Percentiles rank a stretch among this genome's conserved stretches.
These are phyloP conservation scores for Flabesymbios commensalis DNA, from an alignment of 2,888 invertebrate genomes.

Conservation along the genomic window DNA sequence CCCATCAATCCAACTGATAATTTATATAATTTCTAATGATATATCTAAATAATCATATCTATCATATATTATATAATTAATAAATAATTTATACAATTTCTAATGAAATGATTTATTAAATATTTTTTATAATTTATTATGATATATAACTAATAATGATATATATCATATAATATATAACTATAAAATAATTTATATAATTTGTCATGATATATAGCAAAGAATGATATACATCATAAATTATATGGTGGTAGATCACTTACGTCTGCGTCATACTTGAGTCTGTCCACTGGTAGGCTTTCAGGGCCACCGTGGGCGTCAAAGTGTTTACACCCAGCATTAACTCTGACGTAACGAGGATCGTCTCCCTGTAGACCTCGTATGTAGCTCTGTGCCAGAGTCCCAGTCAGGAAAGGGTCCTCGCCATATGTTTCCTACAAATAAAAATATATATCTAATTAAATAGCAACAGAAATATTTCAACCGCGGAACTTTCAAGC, in stretches of 20 bases:
- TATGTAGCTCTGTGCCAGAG: conserved; percentile 46
- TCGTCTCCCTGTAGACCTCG: conserved; percentile 52
- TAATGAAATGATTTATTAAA: no score
- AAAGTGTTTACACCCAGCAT: conserved; percentile 58
- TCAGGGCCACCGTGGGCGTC: conserved; percentile 55
- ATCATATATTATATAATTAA: no score
- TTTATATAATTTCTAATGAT: no score
- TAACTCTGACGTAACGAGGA: conserved; percentile 43
- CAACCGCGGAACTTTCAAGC: no score
- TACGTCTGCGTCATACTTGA: conserved; percentile 28
- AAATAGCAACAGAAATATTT: not conserved
- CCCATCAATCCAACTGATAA: no score
- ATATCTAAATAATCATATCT: no score
- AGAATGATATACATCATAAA: not conserved
- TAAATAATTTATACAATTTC: no score
- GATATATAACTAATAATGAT: no score
- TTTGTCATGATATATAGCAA: not conserved
- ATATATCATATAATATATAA: no score
- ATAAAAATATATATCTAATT: no score
- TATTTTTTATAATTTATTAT: no score
- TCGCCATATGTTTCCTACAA: conserved; percentile 59
- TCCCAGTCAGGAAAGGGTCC: conserved; percentile 52
- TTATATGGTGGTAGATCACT: not conserved
- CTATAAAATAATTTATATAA: no score
- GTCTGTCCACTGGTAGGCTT: conserved; percentile 38